phyloP scores from a whole-genome alignment of 2,113 vertebrate genomes.

The Coregonus clupeaformis region DNA sequence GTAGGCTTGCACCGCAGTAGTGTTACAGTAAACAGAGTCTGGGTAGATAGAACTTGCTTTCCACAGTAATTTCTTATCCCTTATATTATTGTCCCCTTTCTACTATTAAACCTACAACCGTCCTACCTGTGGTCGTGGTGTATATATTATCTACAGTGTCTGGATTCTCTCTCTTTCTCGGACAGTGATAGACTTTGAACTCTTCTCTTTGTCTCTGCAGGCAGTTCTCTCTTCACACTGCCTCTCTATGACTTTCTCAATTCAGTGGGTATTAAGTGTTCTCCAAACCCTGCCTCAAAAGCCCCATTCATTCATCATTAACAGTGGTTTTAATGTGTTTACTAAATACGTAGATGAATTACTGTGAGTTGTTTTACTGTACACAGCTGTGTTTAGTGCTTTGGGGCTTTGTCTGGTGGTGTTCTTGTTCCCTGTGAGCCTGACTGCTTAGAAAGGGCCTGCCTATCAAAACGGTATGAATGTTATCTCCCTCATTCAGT shows the following conservation, averaged over 20 bases:
- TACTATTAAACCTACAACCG: too few relatives aligned
- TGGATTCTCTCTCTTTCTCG: background rate
- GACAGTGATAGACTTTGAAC: too few relatives aligned
- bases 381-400: slow-evolving; percentile 27
- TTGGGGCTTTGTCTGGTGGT: slow-evolving; percentile 13
- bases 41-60: background rate
- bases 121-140: too few relatives aligned
- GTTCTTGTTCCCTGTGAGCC: slow-evolving; percentile 41
- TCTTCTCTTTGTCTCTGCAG: background rate
- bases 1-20: slow-evolving; percentile 6
- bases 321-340: slow-evolving; percentile 60
- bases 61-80: too few relatives aligned
- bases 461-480: slow-evolving; percentile 20
- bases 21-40: slow-evolving; percentile 16
- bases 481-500: background rate
- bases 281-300: slow-evolving; percentile 38
- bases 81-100: too few relatives aligned
- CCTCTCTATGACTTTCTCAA: background rate
- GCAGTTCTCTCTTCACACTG: background rate
- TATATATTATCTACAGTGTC: too few relatives aligned
- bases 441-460: slow-evolving; percentile 22
- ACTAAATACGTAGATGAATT: slow-evolving; percentile 50
- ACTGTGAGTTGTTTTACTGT: slow-evolving; percentile 27
- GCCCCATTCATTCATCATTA: slow-evolving; percentile 50
- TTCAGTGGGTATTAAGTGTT: slow-evolving; percentile 34